phyloP scores from a whole-genome alignment of 2,888 invertebrate species.

The Hirtodrosophila histrioides region DNA sequence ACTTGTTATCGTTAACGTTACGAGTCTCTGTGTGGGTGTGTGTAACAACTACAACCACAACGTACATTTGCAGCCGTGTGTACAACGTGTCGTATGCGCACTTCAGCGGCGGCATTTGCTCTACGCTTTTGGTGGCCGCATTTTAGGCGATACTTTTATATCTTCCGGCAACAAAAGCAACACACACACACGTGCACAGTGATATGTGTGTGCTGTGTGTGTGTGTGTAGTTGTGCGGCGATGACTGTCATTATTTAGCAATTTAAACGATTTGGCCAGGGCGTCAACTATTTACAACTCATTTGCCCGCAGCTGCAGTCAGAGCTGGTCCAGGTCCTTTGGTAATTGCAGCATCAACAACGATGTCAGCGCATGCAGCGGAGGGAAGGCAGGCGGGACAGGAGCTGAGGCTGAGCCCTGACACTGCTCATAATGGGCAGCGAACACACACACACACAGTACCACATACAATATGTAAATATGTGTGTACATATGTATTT shows the following conservation, averaged over 20 bases:
- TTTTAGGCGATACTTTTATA: constrained; percentile 61
- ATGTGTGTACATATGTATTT: constrained; percentile 14
- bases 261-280: constrained; percentile 71
- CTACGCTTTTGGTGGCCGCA: constrained; percentile 53
- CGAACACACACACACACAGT: constrained; percentile 26
- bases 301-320: constrained; percentile 52
- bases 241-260: constrained; percentile 70
- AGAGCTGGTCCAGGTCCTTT: constrained; percentile 24
- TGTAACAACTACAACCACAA: constrained; percentile 35
- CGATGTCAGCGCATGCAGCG: constrained; percentile 20
- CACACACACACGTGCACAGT: constrained; percentile 4
- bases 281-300: constrained; percentile 66
- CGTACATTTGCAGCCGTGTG: constrained; percentile 35
- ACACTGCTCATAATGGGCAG: constrained; percentile 53
- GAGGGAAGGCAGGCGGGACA: neutral
- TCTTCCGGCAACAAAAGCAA: constrained; percentile 53
- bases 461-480: neutral
- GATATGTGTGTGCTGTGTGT: neutral
- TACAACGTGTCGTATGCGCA: constrained; percentile 76
- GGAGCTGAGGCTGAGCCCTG: constrained; percentile 4
- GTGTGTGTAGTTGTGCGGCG: constrained; percentile 20
- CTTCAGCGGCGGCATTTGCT: constrained; percentile 63
- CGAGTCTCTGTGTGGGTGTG: constrained; percentile 23
- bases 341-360: constrained; percentile 57
- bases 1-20: constrained; percentile 63